These are phyloP conservation scores for Thinocorus orbignyianus DNA, from an alignment of 2,113 vertebrate genomes.

Conservation along the genomic window DNA sequence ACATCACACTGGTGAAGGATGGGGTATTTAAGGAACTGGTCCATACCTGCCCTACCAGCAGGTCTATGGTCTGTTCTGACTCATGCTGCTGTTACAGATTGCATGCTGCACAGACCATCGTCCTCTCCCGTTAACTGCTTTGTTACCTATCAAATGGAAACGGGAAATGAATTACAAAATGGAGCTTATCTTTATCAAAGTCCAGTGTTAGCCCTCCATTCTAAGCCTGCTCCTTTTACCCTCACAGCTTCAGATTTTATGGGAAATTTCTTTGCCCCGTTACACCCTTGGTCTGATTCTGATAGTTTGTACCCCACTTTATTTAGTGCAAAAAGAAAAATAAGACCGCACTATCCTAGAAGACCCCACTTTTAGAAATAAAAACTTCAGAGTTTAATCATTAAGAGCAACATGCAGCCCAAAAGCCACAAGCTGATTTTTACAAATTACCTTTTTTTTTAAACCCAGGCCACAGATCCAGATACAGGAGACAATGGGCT, in stretches of 20 bases:
- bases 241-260: background rate
- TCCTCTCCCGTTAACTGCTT: background rate
- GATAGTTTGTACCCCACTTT: background rate
- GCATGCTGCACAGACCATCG: background rate
- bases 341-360: background rate
- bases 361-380: background rate
- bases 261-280: background rate
- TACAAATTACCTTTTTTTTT: background rate
- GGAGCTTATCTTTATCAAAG: background rate
- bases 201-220: background rate
- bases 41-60: background rate
- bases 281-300: background rate
- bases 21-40: background rate
- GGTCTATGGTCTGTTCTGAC: background rate
- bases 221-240: background rate
- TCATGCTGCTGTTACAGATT: background rate
- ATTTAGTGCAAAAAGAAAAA: background rate
- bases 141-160: background rate
- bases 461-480: slow-evolving; percentile 74
- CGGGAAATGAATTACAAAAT: background rate
- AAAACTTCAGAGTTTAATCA: background rate
- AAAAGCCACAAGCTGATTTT: background rate
- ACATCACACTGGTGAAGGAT: background rate
- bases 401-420: background rate
- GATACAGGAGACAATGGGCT: slow-evolving; percentile 55